Conservation (phyloP, 1,140 invertebrate species). For the Mizuhopecten yessoensis region DNA sequence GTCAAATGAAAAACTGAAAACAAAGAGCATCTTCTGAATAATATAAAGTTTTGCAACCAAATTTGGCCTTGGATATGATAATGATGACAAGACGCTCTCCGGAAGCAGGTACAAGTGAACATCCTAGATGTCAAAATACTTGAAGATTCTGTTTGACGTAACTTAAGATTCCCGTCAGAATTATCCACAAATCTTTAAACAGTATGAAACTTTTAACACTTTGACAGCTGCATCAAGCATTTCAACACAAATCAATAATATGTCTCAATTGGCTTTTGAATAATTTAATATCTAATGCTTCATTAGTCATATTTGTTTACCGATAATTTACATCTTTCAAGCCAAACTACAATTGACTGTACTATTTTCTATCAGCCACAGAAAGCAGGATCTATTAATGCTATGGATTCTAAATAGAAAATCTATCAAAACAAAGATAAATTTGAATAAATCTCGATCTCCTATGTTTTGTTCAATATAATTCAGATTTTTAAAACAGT, state of each 20-base stretch:
- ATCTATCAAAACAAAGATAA: neutral
- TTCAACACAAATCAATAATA: constrained; percentile 15
- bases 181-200: constrained; percentile 9
- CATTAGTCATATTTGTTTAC: constrained; percentile 39
- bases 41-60: neutral
- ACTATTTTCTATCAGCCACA: neutral
- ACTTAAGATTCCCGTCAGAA: neutral
- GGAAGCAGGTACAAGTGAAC: neutral
- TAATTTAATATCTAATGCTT: constrained; percentile 36
- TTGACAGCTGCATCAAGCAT: constrained; percentile 17
- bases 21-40: neutral
- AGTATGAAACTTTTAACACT: neutral
- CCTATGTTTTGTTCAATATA: neutral
- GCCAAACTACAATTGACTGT: neutral
- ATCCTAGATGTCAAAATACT: neutral
- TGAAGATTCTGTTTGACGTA: neutral
- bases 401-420: neutral
- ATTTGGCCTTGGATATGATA: neutral
- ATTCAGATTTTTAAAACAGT: neutral
- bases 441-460: neutral
- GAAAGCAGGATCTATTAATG: neutral
- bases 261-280: constrained; percentile 33
- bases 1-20: neutral
- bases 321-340: neutral
- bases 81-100: neutral